These are phyloP conservation scores for Callospermophilus lateralis DNA, from an alignment of 2,113 vertebrate genomes.

Conservation along the genomic window DNA sequence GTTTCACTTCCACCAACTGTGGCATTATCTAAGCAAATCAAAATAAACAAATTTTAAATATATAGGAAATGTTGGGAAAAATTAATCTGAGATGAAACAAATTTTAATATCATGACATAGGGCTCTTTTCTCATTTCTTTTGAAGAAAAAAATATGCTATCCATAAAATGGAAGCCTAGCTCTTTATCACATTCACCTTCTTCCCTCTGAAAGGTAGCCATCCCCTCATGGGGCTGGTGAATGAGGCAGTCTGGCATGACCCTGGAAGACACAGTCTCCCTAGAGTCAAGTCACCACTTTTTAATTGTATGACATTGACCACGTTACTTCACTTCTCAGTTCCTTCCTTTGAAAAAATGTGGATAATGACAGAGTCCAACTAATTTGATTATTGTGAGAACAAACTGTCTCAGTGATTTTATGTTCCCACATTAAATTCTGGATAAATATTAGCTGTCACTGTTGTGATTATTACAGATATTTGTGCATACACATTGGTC, in stretches of 20 bases:
- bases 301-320: background rate
- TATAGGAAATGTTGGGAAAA: background rate
- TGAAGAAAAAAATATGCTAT: background rate
- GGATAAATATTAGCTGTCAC: background rate
- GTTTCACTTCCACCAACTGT: conserved; percentile 74
- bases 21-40: conserved; percentile 68
- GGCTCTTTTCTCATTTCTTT: background rate
- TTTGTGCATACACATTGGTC: background rate
- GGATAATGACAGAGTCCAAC: background rate
- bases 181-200: background rate
- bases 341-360: background rate
- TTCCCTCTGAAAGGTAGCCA: background rate
- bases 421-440: background rate
- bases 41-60: conserved; percentile 53
- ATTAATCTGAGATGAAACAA: background rate
- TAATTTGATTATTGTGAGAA: background rate
- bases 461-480: background rate
- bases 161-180: background rate
- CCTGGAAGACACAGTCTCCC: background rate
- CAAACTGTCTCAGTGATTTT: background rate
- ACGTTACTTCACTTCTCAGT: background rate
- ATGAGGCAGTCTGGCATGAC: background rate
- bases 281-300: background rate
- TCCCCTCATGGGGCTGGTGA: background rate
- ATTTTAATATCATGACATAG: background rate